A percentile compares a stretch with the other conserved stretches of the same genome.
Conservation (phyloP, 2,888 invertebrate species). For the Theretra japonica region DNA sequence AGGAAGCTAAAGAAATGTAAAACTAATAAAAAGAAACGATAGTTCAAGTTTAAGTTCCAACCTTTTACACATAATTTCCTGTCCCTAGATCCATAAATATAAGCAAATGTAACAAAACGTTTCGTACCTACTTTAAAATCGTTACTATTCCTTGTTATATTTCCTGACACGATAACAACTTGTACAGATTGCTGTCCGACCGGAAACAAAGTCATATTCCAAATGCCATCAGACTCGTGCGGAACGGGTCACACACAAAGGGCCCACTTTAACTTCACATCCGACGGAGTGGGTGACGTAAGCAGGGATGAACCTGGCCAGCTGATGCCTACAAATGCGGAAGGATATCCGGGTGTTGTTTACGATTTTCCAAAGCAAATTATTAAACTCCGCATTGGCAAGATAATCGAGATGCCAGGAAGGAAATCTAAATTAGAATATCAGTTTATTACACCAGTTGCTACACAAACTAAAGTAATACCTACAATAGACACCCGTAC, state of each 20-base stretch:
- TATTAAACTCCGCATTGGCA: constrained; percentile 73
- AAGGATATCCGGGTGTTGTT: constrained; percentile 68
- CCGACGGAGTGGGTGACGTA: constrained; percentile 73
- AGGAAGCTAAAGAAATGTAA: constrained; percentile 56
- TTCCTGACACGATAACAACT: constrained; percentile 56
- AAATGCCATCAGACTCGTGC: constrained; percentile 75
- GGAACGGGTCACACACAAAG: constrained; percentile 72
- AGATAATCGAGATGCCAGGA: constrained; percentile 71
- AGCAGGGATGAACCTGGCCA: constrained; percentile 72
- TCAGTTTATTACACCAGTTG: constrained; percentile 73
- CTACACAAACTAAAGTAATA: constrained; percentile 55
- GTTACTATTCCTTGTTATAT: constrained; percentile 32
- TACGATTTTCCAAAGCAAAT: constrained; percentile 71
- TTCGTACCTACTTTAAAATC: background rate
- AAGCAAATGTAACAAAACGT: background rate
- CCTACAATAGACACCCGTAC: constrained; percentile 68
- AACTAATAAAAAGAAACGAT: constrained; percentile 48
- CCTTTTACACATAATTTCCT: background rate
- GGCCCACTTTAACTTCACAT: constrained; percentile 72
- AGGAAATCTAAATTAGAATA: constrained; percentile 75
- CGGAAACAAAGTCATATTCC: constrained; percentile 79
- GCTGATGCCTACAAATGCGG: constrained; percentile 57
- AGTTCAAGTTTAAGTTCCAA: constrained; percentile 25
- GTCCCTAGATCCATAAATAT: background rate
- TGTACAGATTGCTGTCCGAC: constrained; percentile 82